Evolutionary conservation across 1,140 invertebrate genomes (phyloP), one percentile per base, ranked within the genome.

Genomic region (Drosophila quadrilineata): DNA sequence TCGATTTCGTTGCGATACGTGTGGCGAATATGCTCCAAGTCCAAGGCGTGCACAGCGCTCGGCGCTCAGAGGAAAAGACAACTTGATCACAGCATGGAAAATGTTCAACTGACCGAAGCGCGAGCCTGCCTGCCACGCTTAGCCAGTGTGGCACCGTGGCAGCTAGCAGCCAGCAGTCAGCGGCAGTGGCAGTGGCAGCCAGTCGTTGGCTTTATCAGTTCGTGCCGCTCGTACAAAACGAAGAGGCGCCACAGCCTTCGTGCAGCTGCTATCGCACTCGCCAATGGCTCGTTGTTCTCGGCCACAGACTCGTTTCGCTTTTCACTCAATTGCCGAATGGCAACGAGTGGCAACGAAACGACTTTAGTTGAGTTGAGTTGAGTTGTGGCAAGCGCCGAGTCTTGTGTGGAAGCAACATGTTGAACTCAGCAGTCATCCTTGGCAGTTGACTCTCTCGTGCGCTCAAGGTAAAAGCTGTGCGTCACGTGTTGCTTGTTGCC

Each of bases 41-140:
- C 76, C 77, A 76, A 82, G 77, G 75, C 75, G 71, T 80, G 71
- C 71, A 75, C 76, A 85, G 77, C 77, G 77, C 77, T 84, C 74
- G 79, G 77, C 77, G 77, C 77, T 84, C 79, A 84, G 73, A 84
- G 77, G 79, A 85, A 85, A 82, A 84, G 77, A 84, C 77, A 84
- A 84, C 77, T 84, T 84, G 77, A 84, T 84, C 77, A 84, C 77
- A 84, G 77, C 77, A 84, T 84, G 77, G 77, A 84, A 84, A 73
- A 84, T 84, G 77, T 84, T 84, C 77, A 84, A 84, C 77, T 84
- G 77, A 84, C 79, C 77, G 73, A 26, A 68, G 40, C 79, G 65
- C 60, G 41, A 70, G 53, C 56, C 65, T 62, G 53, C 56, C 65
- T 62, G 71, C 62, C 62, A 62, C 65, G 65, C 65, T 67, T 60